These are phyloP conservation scores for Pomatostomus ruficeps DNA, from an alignment of 2,113 vertebrate genomes.

Conservation along the genomic window DNA sequence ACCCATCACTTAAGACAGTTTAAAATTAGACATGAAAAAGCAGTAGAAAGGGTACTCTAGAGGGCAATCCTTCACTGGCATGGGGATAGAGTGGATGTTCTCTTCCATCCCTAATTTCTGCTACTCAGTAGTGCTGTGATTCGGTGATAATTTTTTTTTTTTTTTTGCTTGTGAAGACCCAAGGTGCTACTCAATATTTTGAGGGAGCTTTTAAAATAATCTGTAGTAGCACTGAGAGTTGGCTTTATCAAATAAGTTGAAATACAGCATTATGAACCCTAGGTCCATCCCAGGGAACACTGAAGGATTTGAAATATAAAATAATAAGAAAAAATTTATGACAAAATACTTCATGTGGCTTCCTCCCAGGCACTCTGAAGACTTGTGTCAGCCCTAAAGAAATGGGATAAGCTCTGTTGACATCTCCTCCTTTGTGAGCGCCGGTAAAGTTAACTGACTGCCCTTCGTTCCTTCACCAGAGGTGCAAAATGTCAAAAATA, in stretches of 20 bases:
- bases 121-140: not conserved
- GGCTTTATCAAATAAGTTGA: constrained; percentile 4
- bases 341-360: not conserved
- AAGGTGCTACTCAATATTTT: constrained; percentile 12
- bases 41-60: not conserved
- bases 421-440: not conserved
- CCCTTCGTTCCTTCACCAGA: not conserved
- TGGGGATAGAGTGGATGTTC: not conserved
- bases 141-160: constrained; percentile 10
- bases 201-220: constrained; percentile 38
- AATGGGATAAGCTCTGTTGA: not conserved
- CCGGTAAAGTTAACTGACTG: not conserved
- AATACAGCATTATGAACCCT: not conserved
- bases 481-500: constrained; percentile 33
- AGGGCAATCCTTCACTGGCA: constrained; percentile 15
- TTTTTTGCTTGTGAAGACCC: not conserved
- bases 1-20: not conserved
- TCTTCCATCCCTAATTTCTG: not conserved
- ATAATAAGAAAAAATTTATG: not conserved
- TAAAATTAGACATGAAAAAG: constrained; percentile 23
- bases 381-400: not conserved
- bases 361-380: not conserved
- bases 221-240: not conserved
- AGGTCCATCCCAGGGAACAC: not conserved
- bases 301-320: not conserved